Evolutionary conservation across 2,888 invertebrate species (phyloP), one percentile per base, ranked within the genome.

Genomic region (Andrena dorsata): DNA sequence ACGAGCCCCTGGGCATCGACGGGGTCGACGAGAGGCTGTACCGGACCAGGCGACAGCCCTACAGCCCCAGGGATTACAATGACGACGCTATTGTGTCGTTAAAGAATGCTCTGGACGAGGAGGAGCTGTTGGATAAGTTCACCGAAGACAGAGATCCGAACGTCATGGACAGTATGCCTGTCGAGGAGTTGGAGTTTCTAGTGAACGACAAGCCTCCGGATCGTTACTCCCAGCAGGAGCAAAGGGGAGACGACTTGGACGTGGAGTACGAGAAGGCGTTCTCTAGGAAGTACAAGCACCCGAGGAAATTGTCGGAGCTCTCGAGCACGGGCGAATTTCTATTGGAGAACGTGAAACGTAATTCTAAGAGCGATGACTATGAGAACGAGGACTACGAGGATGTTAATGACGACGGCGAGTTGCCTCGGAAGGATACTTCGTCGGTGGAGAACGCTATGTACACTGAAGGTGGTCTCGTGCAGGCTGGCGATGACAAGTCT

Each of bases 401-500:
- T 2, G 68, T 69, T 10, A 72, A 83, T 4, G 66, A 66, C 13
- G 69, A 84, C 8, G 53, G 77, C 3, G 76, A 83, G 30, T 7
- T 64, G 3, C 32, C 64, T 3, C 26, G 10, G 8, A 65, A 7
- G 13, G 71, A 83, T 8, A 20, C 5, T 7, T 6, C 75, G 6
- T 30, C 63, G 51, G 60, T 70, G 8, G 75, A 85, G 20, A 76
- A 60, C 35, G 88, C 77, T 7, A 86, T 92, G 64, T 92, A 91
- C 53, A 90, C 91, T 0, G 93, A 93, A 80, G 92, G 91, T 51
- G 92, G 92, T n/a, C 78, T 91, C 2, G 84, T 92, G 0, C 80
- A 90, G 20, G 83, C 93, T 61, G 60, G 4, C n/a, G 41, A 65
- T 20, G 76, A 71, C 30, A 58, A 76, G 60, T 28, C 85, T n/a